These are phyloP conservation scores for Chymomyza costata DNA, from an alignment of 1,140 invertebrate species.

Conservation along the genomic window DNA sequence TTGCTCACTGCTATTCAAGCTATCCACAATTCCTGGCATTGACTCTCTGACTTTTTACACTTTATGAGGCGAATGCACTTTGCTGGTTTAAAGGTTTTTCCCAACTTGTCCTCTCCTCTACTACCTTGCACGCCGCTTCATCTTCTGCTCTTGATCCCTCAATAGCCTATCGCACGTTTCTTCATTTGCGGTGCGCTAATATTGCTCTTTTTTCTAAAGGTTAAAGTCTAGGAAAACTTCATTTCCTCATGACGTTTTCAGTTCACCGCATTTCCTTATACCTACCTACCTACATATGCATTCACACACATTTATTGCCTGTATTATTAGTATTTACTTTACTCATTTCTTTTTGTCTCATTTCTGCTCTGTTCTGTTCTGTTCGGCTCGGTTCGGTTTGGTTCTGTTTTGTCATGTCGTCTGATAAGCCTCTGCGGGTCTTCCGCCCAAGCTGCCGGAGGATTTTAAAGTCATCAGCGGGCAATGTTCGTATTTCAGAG, in stretches of 20 bases:
- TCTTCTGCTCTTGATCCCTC: slow-evolving; percentile 11
- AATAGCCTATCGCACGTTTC: slow-evolving; percentile 34
- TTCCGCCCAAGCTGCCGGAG: slow-evolving; percentile 51
- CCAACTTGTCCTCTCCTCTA: no score
- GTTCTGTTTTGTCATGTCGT: slow-evolving; percentile 15
- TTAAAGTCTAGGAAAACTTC: slow-evolving; percentile 13
- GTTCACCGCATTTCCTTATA: no score
- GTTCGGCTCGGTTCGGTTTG: slow-evolving; percentile 20
- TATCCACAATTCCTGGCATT: slow-evolving; percentile 37
- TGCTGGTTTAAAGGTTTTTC: slow-evolving; percentile 56
- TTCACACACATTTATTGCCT: no score
- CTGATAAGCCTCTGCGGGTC: slow-evolving; percentile 64
- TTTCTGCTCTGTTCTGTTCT: slow-evolving; percentile 4
- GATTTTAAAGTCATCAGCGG: slow-evolving; percentile 54
- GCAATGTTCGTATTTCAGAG: slow-evolving; percentile 40
- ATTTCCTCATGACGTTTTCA: slow-evolving; percentile 8
- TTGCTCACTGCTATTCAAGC: slow-evolving; percentile 2
- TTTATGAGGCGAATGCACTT: slow-evolving; percentile 62
- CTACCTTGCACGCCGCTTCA: slow-evolving; percentile 22
- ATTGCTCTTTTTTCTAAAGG: neutral
- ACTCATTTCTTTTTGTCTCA: no score
- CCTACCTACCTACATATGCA: no score
- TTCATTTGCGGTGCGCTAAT: slow-evolving; percentile 12
- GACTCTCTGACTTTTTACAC: slow-evolving; percentile 5
- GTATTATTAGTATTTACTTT: no score